Percentiles rank a stretch among this genome's conserved stretches.
These are phyloP conservation scores for Syritta pipiens DNA, from an alignment of 2,888 invertebrate species.

Conservation along the genomic window DNA sequence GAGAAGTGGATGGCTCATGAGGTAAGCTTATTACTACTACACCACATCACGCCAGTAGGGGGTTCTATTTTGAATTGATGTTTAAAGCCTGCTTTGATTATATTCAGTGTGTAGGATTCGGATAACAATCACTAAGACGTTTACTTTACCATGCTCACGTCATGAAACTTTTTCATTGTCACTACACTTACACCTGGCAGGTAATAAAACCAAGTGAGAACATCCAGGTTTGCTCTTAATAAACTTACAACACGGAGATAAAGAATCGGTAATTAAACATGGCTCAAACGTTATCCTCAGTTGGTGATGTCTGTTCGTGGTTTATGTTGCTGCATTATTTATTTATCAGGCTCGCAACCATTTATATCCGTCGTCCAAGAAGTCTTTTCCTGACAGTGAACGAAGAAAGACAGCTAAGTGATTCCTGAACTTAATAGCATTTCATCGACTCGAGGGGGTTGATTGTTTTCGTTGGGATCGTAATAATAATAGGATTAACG, in stretches of 20 bases:
- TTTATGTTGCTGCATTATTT: not conserved
- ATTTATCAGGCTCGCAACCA: constrained; percentile 12
- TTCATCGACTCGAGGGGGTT: not conserved
- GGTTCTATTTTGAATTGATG: constrained; percentile 23
- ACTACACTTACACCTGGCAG: constrained; percentile 9
- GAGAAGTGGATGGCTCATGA: too few species aligned
- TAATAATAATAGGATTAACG: too few species aligned
- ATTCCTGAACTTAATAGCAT: not conserved
- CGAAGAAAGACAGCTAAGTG: not conserved
- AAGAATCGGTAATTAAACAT: constrained; percentile 24
- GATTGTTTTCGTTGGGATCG: too few species aligned
- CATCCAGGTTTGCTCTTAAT: not conserved
- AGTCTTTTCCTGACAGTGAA: too few species aligned
- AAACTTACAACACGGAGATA: constrained; percentile 11
- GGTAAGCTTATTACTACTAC: too few species aligned
- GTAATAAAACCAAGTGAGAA: constrained; percentile 13
- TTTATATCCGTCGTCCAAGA: not conserved
- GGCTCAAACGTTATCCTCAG: constrained; percentile 10
- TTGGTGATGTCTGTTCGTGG: constrained; percentile 9
- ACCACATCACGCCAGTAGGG: too few species aligned
- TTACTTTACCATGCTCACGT: not conserved
- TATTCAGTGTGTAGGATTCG: constrained; percentile 39
- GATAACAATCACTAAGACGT: constrained; percentile 49
- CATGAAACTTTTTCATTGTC: constrained; percentile 24
- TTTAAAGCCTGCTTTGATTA: constrained; percentile 41